A percentile compares a stretch with the other conserved stretches of the same genome.
Conservation (phyloP, 2,797 vertebrate species). For the Champsocephalus gunnari region DNA sequence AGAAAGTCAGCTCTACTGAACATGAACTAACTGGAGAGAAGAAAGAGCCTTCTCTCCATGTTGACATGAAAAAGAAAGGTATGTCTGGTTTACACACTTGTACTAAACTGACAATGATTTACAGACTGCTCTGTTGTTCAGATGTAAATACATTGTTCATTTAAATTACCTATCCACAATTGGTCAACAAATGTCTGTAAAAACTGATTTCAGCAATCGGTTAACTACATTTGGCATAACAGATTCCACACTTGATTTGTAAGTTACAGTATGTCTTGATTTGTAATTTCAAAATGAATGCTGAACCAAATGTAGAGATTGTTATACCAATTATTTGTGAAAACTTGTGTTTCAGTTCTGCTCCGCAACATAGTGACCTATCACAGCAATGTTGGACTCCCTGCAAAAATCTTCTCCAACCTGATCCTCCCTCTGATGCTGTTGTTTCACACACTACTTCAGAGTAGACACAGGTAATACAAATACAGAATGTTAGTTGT, state of each 20-base stretch:
- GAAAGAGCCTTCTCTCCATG: slow-evolving; percentile 23
- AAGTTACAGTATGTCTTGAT: neutral
- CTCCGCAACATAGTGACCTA: slow-evolving; percentile 55
- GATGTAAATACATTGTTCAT: neutral
- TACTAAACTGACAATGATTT: neutral
- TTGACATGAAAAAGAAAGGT: slow-evolving; percentile 65
- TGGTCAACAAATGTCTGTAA: neutral
- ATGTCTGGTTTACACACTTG: neutral
- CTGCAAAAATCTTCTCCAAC: slow-evolving; percentile 51
- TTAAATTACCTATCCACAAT: neutral
- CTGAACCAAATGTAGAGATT: neutral
- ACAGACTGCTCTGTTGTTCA: neutral
- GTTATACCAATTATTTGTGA: neutral
- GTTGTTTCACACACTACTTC: slow-evolving; percentile 38
- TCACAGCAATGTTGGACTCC: slow-evolving; percentile 56
- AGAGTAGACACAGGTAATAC: slow-evolving; percentile 66
- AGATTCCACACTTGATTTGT: neutral
- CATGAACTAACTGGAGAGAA: neutral
- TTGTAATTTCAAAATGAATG: neutral
- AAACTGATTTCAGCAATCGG: neutral
- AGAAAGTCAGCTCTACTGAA: neutral
- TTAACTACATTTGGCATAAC: neutral
- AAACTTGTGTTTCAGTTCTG: slow-evolving; percentile 66
- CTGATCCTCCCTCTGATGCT: slow-evolving; percentile 69
- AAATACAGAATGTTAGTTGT: neutral